Conservation (phyloP, 2,797 vertebrate genomes). For the Myotis daubentonii region DNA sequence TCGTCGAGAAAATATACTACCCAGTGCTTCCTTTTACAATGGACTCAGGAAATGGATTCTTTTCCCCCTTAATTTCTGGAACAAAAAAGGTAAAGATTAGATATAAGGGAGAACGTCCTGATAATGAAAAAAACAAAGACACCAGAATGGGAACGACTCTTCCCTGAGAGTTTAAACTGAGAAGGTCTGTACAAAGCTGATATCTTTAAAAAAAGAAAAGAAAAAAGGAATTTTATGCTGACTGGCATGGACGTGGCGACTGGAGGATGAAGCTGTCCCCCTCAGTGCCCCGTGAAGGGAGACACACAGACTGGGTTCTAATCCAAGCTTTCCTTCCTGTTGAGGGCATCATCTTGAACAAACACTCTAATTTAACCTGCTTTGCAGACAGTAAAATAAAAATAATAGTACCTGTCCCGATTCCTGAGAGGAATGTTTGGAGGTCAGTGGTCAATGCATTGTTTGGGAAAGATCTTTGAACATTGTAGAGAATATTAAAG, state of each 20-base stretch:
- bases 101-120: background rate
- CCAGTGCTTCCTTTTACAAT: background rate
- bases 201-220: background rate
- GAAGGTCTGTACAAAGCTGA: background rate
- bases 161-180: background rate
- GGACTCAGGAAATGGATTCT: background rate
- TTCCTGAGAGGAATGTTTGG: background rate
- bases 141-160: background rate
- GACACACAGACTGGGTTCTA: no score
- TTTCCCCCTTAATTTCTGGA: background rate
- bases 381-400: background rate
- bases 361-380: background rate
- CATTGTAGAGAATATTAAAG: background rate
- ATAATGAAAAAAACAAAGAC: background rate
- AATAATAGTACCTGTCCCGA: background rate
- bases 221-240: background rate
- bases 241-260: background rate
- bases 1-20: background rate
- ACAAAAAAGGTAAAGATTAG: background rate
- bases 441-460: background rate
- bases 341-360: background rate
- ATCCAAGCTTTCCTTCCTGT: background rate
- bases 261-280: background rate
- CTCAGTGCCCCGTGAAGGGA: accelerated
- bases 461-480: background rate